These are phyloP conservation scores for Cylas formicarius DNA, from an alignment of 1,140 invertebrate species.

Conservation along the genomic window DNA sequence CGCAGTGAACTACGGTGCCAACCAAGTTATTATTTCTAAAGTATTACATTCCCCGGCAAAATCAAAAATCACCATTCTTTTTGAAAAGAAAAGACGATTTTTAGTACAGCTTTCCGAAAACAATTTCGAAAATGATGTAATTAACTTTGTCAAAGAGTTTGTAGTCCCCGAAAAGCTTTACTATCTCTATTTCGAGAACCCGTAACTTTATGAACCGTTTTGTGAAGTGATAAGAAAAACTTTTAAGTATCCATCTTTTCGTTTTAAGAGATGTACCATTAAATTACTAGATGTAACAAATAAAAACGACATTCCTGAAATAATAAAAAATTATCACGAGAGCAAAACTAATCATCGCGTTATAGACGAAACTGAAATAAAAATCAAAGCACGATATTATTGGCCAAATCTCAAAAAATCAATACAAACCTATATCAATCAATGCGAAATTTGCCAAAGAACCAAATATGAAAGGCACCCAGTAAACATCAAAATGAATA, in stretches of 20 bases:
- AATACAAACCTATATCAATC: too few species aligned
- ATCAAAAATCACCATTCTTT: constrained; percentile 15
- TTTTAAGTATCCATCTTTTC: constrained; percentile 8
- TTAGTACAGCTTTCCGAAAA: constrained; percentile 9
- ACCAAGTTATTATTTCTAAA: constrained; percentile 13
- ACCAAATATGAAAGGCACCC: too few species aligned
- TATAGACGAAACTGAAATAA: too few species aligned
- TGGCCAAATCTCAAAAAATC: too few species aligned
- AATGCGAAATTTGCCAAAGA: too few species aligned
- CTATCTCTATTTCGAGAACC: constrained; percentile 12
- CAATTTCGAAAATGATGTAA: constrained; percentile 7
- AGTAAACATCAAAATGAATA: too few species aligned
- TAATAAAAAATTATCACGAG: too few species aligned
- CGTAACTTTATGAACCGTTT: constrained; percentile 5
- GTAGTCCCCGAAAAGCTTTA: neutral
- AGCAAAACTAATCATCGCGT: too few species aligned
- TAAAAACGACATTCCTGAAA: constrained; percentile 7
- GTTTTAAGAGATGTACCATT: constrained; percentile 7
- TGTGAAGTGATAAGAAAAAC: constrained; percentile 1
- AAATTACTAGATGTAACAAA: constrained; percentile 9
- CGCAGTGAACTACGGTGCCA: constrained; percentile 14
- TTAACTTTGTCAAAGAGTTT: constrained; percentile 15
- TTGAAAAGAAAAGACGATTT: constrained; percentile 14
- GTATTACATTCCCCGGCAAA: constrained; percentile 11
- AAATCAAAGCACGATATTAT: too few species aligned